Conservation (phyloP, 2,113 vertebrate genomes). For the Damaliscus lunatus region DNA sequence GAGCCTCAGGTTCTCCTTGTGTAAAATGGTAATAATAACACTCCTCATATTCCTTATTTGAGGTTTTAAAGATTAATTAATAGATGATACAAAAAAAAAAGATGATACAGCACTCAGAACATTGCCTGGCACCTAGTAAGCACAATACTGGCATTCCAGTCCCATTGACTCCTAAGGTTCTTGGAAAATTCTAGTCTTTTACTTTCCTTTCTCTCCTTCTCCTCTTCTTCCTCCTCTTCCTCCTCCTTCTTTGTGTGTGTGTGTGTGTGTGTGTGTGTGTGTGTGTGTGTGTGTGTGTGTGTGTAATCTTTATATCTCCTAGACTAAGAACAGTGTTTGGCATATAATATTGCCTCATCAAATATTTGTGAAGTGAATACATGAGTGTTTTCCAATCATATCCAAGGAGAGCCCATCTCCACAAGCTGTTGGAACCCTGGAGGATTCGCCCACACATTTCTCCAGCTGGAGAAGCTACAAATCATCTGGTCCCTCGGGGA, state of each 20-base stretch:
- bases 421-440: background rate
- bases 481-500: background rate
- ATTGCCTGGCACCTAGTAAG: background rate
- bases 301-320: background rate
- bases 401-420: background rate
- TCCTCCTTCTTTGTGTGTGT: background rate
- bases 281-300: background rate
- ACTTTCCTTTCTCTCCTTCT: background rate
- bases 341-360: background rate
- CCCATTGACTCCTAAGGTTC: background rate
- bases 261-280: too few relatives aligned
- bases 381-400: background rate
- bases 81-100: background rate
- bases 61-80: background rate
- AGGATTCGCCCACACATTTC: background rate
- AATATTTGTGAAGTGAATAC: conserved; percentile 10
- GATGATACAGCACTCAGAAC: background rate
- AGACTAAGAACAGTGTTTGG: background rate
- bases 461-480: background rate
- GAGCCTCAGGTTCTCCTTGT: background rate
- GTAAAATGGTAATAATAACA: background rate
- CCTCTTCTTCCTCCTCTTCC: background rate
- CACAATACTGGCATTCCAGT: background rate
- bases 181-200: background rate
- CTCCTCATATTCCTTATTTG: background rate